These are phyloP conservation scores for Bettongia penicillata DNA, from an alignment of 2,113 vertebrate species.

Conservation along the genomic window DNA sequence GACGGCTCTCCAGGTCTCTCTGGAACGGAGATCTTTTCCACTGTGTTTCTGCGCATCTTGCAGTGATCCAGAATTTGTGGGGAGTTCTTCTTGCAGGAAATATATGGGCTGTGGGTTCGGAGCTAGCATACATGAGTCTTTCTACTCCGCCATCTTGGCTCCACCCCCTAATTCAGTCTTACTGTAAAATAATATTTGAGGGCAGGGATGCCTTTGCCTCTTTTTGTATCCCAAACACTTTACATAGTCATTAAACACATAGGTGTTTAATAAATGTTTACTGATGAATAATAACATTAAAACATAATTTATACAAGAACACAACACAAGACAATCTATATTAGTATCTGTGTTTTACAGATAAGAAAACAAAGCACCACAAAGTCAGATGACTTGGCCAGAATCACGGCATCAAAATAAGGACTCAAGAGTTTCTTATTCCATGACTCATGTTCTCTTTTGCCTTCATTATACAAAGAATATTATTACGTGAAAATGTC, in stretches of 20 bases:
- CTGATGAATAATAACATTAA: background rate
- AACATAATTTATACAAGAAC: background rate
- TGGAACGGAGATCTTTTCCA: no score
- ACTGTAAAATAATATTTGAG: background rate
- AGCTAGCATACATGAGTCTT: no score
- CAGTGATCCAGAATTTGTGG: no score
- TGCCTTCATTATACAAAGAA: background rate
- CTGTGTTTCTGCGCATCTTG: no score
- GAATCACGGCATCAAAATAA: background rate
- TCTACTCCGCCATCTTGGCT: no score
- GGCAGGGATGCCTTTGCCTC: background rate
- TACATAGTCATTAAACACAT: background rate
- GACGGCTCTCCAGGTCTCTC: no score
- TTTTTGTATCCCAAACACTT: background rate
- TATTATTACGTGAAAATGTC: background rate
- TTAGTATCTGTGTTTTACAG: background rate
- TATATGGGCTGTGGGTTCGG: no score
- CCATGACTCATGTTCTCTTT: background rate
- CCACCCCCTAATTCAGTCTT: no score
- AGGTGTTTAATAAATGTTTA: background rate
- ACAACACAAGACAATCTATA: background rate
- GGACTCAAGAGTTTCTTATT: background rate
- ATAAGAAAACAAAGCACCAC: background rate
- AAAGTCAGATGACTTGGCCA: background rate
- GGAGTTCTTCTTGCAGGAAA: no score